Percentiles rank a stretch among this genome's conserved stretches.
Evolutionary conservation across 2,797 vertebrate genomes (phyloP).

Genomic region (Choloepus didactylus): DNA sequence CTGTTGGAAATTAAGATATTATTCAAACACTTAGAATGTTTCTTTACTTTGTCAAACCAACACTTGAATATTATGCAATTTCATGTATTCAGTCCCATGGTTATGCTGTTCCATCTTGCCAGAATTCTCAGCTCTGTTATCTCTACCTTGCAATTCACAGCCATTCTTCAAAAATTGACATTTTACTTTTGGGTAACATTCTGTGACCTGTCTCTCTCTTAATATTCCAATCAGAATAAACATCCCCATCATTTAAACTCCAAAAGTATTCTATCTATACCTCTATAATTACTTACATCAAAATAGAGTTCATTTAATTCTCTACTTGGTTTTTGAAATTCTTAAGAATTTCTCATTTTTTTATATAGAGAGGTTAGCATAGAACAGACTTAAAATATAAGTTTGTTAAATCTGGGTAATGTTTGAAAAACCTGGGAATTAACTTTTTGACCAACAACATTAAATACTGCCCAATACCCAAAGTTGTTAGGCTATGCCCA

Average conservation of each 20-base stretch:
- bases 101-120: background rate
- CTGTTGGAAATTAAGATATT: background rate
- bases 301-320: background rate
- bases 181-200: background rate
- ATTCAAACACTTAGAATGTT: background rate
- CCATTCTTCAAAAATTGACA: background rate
- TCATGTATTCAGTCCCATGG: background rate
- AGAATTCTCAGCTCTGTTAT: background rate
- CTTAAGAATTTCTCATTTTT: background rate
- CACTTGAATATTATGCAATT: background rate
- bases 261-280: background rate
- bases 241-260: background rate
- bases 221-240: background rate
- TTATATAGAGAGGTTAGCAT: background rate
- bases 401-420: background rate
- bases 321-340: background rate
- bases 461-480: background rate
- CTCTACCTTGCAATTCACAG: background rate
- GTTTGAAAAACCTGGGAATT: background rate
- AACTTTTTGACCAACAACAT: background rate
- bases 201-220: background rate
- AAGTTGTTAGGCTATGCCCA: background rate
- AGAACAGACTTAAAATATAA: background rate
- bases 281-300: background rate
- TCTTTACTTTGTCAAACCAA: background rate